Conservation (phyloP, 2,888 invertebrate genomes). For the Chorisops tibialis region DNA sequence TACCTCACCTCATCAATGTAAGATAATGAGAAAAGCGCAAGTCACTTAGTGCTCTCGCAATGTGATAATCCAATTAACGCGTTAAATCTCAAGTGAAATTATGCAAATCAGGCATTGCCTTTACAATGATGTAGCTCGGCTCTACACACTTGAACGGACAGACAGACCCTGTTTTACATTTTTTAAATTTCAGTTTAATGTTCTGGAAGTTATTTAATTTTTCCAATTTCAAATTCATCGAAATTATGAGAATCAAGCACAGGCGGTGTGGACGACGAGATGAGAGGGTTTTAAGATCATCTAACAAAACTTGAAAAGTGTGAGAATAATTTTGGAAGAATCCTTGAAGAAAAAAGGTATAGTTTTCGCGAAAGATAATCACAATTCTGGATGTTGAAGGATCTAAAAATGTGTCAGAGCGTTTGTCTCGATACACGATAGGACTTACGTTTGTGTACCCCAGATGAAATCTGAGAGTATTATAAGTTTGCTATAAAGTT, state of each 20-base stretch:
- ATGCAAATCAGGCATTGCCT: constrained; percentile 22
- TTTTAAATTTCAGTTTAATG: constrained; percentile 15
- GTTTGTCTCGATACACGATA: no score
- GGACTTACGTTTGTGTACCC: no score
- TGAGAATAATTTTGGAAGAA: no score
- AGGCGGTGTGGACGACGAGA: no score
- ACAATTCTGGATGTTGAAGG: no score
- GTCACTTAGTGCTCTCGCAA: constrained; percentile 13
- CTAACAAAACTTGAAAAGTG: no score
- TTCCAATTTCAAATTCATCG: constrained; percentile 18
- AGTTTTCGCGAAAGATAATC: neutral
- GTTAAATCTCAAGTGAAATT: constrained; percentile 19
- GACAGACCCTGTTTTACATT: constrained; percentile 1
- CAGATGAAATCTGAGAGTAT: no score
- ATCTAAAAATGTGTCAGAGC: no score
- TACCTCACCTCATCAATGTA: no score
- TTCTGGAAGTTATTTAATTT: constrained; percentile 21
- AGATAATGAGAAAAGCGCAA: neutral
- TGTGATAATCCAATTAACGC: constrained; percentile 23
- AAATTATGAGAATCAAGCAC: neutral
- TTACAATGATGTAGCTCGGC: neutral
- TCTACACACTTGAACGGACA: neutral
- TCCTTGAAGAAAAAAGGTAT: no score
- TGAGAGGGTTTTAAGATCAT: no score
- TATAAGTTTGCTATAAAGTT: no score